Conservation (phyloP, 2,888 invertebrate species). For the Ectobius pallidus region DNA sequence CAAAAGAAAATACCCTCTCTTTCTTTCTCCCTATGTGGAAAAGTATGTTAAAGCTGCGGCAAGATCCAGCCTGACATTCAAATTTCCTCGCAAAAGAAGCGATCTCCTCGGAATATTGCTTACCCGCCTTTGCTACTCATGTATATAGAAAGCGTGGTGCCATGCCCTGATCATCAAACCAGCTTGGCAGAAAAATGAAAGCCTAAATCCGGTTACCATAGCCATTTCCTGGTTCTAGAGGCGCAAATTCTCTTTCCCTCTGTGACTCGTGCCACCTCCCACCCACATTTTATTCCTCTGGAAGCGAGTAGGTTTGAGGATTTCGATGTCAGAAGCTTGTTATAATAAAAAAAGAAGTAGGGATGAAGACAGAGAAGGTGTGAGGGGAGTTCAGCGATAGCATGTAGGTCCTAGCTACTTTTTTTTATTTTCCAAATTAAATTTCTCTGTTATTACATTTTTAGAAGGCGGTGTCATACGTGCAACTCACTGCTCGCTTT, state of each 20-base stretch:
- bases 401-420: slow-evolving; percentile 15
- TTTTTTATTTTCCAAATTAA: slow-evolving; percentile 44
- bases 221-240: slow-evolving; percentile 54
- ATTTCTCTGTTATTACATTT: slow-evolving; percentile 44
- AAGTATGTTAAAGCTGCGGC: neutral
- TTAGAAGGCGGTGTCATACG: neutral
- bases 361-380: slow-evolving; percentile 10
- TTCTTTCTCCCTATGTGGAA: neutral
- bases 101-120: slow-evolving; percentile 30
- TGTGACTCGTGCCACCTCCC: neutral
- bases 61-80: slow-evolving; percentile 59
- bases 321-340: slow-evolving; percentile 17
- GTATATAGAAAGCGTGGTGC: neutral
- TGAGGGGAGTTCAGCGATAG: neutral
- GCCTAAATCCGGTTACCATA: slow-evolving; percentile 60
- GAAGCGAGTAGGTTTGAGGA: no score
- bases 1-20: neutral
- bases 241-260: slow-evolving; percentile 22
- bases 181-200: slow-evolving; percentile 61
- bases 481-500: no score
- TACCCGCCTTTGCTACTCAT: slow-evolving; percentile 4
- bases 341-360: slow-evolving; percentile 14
- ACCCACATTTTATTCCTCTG: neutral
- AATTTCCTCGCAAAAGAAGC: slow-evolving; percentile 52
- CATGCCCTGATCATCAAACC: slow-evolving; percentile 52